phyloP scores from a whole-genome alignment of 2,113 vertebrate species.

The Chunga burmeisteri region DNA sequence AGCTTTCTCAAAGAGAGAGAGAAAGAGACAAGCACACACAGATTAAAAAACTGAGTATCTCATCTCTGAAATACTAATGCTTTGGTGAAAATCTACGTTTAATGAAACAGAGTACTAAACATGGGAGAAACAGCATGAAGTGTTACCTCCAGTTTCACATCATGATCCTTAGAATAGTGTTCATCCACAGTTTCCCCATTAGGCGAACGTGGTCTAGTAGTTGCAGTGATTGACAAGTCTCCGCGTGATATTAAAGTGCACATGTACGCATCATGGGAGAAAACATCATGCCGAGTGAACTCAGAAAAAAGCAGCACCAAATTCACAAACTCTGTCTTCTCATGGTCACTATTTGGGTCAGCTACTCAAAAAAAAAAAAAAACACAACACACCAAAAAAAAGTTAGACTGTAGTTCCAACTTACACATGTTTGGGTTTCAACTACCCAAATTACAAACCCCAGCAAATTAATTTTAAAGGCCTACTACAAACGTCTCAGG shows the following conservation, averaged over 20 bases:
- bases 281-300: constrained; percentile 77
- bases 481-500: not conserved
- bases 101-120: not conserved
- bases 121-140: not conserved
- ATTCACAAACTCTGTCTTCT: constrained; percentile 79
- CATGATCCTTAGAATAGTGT: constrained; percentile 63
- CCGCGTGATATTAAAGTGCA: constrained; percentile 80
- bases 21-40: not conserved
- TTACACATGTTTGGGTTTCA: not conserved
- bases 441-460: not conserved
- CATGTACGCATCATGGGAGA: constrained; percentile 79
- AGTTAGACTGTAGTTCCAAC: not conserved
- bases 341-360: constrained; percentile 74
- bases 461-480: not conserved
- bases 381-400: not conserved
- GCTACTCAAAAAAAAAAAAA: constrained; percentile 25
- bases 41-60: not conserved
- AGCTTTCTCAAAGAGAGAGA: not conserved
- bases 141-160: constrained; percentile 70
- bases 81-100: not conserved
- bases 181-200: constrained; percentile 59
- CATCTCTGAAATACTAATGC: not conserved
- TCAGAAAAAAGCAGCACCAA: constrained; percentile 81
- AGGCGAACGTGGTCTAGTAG: constrained; percentile 54
- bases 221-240: constrained; percentile 65